These are phyloP conservation scores for Emydocephalus ijimae DNA, from an alignment of 2,113 vertebrate species.

Conservation along the genomic window DNA sequence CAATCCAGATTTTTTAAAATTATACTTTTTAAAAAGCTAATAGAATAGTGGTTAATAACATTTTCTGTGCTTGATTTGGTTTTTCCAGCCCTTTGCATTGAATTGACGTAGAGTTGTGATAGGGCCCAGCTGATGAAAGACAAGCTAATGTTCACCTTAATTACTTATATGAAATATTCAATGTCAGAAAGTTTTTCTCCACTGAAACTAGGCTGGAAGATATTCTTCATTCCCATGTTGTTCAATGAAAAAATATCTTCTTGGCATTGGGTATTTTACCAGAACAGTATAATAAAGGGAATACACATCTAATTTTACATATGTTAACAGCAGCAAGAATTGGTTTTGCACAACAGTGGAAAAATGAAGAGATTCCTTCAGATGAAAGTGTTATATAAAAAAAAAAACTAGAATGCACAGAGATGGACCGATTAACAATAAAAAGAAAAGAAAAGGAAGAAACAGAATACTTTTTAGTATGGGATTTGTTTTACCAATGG, in stretches of 20 bases:
- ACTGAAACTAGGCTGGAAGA: not conserved
- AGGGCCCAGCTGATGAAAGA: constrained; percentile 42
- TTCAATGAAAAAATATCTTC: constrained; percentile 42
- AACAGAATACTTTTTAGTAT: too few species aligned
- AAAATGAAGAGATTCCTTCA: too few species aligned
- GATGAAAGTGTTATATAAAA: too few species aligned
- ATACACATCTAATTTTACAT: too few species aligned
- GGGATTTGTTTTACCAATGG: too few species aligned
- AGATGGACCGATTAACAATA: too few species aligned
- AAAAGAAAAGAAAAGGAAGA: too few species aligned
- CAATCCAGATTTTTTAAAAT: constrained; percentile 30
- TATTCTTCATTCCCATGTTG: not conserved
- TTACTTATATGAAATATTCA: constrained; percentile 17
- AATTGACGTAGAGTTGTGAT: constrained; percentile 56
- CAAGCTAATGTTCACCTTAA: constrained; percentile 58
- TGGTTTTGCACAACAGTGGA: too few species aligned
- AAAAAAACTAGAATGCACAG: too few species aligned
- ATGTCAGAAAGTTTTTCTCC: not conserved
- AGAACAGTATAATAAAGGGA: too few species aligned
- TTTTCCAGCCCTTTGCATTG: constrained; percentile 38
- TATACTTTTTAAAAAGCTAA: constrained; percentile 12
- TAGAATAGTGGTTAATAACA: constrained; percentile 56
- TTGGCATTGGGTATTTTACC: constrained; percentile 17
- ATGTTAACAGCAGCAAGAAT: too few species aligned
- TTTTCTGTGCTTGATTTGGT: constrained; percentile 28